Percentiles rank a stretch among this genome's conserved stretches.
Conservation (phyloP, 2,113 vertebrate species). For the Alaudala cheleensis region DNA sequence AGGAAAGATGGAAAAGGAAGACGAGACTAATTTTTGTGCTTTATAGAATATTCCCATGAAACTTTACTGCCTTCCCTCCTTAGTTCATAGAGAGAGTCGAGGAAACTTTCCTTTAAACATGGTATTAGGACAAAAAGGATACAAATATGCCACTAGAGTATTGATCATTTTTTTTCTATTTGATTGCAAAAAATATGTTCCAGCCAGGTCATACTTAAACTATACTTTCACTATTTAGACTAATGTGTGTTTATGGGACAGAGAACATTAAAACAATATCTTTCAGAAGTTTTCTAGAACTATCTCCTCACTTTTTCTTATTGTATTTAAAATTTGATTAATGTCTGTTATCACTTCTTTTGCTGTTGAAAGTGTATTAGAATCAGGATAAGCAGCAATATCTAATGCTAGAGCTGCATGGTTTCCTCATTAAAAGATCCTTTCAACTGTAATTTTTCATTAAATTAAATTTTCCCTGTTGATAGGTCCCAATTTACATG, state of each 20-base stretch:
- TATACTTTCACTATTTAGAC: background rate
- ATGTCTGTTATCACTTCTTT: background rate
- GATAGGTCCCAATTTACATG: background rate
- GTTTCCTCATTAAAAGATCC: background rate
- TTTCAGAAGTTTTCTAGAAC: background rate
- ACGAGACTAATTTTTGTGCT: background rate
- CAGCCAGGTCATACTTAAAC: background rate
- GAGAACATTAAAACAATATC: background rate
- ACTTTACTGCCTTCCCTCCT: background rate
- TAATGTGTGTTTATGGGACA: background rate
- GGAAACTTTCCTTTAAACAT: background rate
- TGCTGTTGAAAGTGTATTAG: background rate
- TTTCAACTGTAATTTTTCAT: background rate
- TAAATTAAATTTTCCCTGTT: background rate
- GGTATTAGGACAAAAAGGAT: background rate
- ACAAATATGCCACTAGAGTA: background rate
- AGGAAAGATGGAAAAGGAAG: background rate
- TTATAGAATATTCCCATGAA: background rate
- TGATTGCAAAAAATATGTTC: background rate
- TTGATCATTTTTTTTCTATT: background rate
- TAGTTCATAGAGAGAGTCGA: background rate
- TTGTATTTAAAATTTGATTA: background rate
- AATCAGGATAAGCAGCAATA: background rate
- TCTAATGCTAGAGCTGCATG: background rate
- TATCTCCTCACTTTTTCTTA: background rate